phyloP scores from a whole-genome alignment of 2,888 invertebrate species.

The Epistrophe grossulariae region DNA sequence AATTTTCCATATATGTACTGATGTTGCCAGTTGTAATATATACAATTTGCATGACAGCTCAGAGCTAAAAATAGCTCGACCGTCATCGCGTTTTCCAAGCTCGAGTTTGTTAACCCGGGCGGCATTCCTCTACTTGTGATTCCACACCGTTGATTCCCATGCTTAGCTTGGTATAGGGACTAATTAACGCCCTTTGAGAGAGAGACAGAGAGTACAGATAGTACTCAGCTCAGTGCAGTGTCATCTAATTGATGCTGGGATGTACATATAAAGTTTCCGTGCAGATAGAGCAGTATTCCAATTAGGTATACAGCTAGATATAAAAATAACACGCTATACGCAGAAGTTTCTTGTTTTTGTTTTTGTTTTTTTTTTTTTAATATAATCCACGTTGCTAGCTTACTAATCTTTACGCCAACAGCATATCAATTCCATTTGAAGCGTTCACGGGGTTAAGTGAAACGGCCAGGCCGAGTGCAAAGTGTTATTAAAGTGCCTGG shows the following conservation, averaged over 20 bases:
- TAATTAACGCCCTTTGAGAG: slow-evolving; percentile 70
- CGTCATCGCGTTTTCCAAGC: slow-evolving; percentile 63
- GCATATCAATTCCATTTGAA: slow-evolving; percentile 75
- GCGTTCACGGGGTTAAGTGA: slow-evolving; percentile 78
- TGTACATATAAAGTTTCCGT: slow-evolving; percentile 39
- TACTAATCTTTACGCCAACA: slow-evolving; percentile 73
- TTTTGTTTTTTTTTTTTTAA: slow-evolving; percentile 5
- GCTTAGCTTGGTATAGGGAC: slow-evolving; percentile 41
- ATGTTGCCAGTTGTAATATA: slow-evolving; percentile 26
- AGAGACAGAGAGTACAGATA: neutral
- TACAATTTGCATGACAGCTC: slow-evolving; percentile 73
- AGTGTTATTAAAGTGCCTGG: slow-evolving; percentile 79
- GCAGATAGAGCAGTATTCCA: slow-evolving; percentile 35
- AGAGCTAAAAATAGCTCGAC: slow-evolving; percentile 64
- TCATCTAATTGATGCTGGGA: slow-evolving; percentile 48
- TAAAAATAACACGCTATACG: slow-evolving; percentile 43
- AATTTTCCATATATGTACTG: slow-evolving; percentile 13
- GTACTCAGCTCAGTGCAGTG: slow-evolving; percentile 28
- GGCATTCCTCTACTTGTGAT: slow-evolving; percentile 47
- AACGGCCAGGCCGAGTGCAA: slow-evolving; percentile 78
- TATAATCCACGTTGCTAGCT: slow-evolving; percentile 67
- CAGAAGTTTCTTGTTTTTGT: slow-evolving; percentile 28
- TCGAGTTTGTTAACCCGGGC: slow-evolving; percentile 70
- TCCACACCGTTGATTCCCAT: slow-evolving; percentile 72
- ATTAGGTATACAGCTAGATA: neutral